Percentiles rank a stretch among this genome's conserved stretches.
phyloP scores from a whole-genome alignment of 2,888 invertebrate species.

The Cephus rjabovi region DNA sequence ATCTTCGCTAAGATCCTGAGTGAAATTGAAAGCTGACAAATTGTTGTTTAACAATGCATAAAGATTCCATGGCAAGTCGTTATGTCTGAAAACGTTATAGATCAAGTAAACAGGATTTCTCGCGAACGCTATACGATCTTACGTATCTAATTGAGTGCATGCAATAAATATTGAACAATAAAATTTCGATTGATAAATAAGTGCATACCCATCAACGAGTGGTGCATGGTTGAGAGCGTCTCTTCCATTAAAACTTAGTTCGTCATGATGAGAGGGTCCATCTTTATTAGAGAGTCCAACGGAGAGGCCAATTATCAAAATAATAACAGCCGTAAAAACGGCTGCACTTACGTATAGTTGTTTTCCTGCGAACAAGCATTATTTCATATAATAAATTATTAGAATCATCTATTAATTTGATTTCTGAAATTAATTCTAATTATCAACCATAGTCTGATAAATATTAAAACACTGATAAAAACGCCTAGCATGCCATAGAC shows the following conservation, averaged over 20 bases:
- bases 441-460: no score
- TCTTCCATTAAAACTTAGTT: conserved; percentile 48
- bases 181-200: conserved; percentile 8
- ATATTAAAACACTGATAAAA: no score
- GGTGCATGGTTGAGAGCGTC: conserved; percentile 55
- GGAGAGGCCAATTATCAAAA: conserved; percentile 38
- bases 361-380: conserved; percentile 27
- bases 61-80: conserved; percentile 68
- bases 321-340: conserved; percentile 26
- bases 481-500: no score
- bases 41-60: conserved; percentile 62
- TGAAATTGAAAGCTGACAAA: conserved; percentile 62
- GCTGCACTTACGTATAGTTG: conserved; percentile 41
- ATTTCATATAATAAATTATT: neutral
- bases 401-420: no score
- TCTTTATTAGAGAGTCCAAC: conserved; percentile 31
- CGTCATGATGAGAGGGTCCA: conserved; percentile 10
- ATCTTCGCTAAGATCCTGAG: conserved; percentile 61
- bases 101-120: no score
- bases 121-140: no score
- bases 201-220: conserved; percentile 58
- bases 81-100: conserved; percentile 61
- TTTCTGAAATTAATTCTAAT: no score
- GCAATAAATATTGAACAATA: neutral
- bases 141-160: neutral